Evolutionary conservation across 2,113 vertebrate genomes (phyloP), one percentile per base, ranked within the genome.

Genomic region (Erythrolamprus reginae): DNA sequence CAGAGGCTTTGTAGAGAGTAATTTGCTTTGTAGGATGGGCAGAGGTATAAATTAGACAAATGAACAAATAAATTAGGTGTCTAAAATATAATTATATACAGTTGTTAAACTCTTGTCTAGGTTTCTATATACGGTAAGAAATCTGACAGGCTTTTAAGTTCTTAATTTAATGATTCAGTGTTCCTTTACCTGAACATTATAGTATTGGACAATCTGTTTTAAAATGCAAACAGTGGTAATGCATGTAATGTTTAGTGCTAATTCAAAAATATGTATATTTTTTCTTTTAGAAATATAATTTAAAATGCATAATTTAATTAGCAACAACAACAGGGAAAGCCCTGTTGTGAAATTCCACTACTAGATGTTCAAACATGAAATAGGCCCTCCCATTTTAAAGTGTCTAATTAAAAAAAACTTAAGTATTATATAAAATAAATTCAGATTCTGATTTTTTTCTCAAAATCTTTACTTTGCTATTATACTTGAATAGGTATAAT

Each of bases 391-490:
- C 38, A 3, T 10, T 90, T 84, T 86, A 33, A 26, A 82, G 45
- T 56, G 94, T 91, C 92, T 47, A 65, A 88, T 93, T 55, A 53
- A 52, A 53, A 52, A 53, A 53, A 19, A 19, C 15, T 4, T 55
- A 58, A 58, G 55, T 58, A 26, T 58, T 58, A 24, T 24, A 26
- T 58, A 58, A 58, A 58, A 26, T 26, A 56, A 56, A n/a, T n/a
- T n/a, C n/a, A 58, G 7, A 24, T 58, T 58, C 3, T 56, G 23
- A 24, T 58, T 26, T 58, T 56, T 58, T 58, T 3, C 55, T 56
- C 93, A 95, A 94, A 91, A 94, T 93, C 88, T 89, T 96, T 96
- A 93, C 93, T 95, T 96, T 95, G 92, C 93, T 94, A 94, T 94
- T 96, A 94, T 91, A 89, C 92, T n/a, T 50, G 23, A 93, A 90